A percentile compares a stretch with the other conserved stretches of the same genome.
Evolutionary conservation across 2,888 invertebrate species (phyloP).

Genomic region (Diplolepis rosae): DNA sequence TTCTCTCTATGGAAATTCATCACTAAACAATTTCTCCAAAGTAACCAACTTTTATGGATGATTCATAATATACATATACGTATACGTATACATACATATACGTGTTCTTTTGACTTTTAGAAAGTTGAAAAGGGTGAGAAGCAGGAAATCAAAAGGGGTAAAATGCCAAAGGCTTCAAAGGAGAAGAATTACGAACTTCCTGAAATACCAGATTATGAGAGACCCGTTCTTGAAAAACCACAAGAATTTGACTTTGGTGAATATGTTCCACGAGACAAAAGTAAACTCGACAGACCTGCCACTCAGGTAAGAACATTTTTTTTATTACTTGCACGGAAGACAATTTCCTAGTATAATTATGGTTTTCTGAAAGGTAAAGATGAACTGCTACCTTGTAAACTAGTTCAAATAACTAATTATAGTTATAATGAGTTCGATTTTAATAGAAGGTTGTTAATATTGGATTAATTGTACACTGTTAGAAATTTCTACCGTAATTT

Average conservation of each 20-base stretch:
- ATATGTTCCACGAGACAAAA: slow-evolving; percentile 63
- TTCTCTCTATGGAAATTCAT: not conserved
- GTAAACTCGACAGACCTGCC: slow-evolving; percentile 67
- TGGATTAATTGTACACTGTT: too few species aligned
- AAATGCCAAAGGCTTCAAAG: slow-evolving; percentile 62
- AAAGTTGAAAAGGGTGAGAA: slow-evolving; percentile 69
- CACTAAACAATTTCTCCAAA: not conserved
- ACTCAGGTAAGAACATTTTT: slow-evolving; percentile 60
- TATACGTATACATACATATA: too few species aligned
- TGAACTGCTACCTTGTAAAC: slow-evolving; percentile 9
- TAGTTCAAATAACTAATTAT: slow-evolving; percentile 11
- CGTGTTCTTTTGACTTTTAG: slow-evolving; percentile 53
- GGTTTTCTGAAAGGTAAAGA: not conserved
- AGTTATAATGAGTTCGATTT: slow-evolving; percentile 1
- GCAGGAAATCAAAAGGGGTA: slow-evolving; percentile 64
- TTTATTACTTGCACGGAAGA: slow-evolving; percentile 6
- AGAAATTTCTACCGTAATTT: too few species aligned
- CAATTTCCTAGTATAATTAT: slow-evolving; percentile 18
- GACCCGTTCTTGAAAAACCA: slow-evolving; percentile 63
- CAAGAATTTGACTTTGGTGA: slow-evolving; percentile 70
- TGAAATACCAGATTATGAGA: slow-evolving; percentile 81
- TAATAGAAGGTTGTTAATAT: slow-evolving; percentile 18
- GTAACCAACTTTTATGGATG: not conserved
- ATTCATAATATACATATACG: too few species aligned
- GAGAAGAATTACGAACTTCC: slow-evolving; percentile 69